Base-by-base conservation (phyloP, 2,888 invertebrate species). In the Cosmorhoe ocellata region DNA sequence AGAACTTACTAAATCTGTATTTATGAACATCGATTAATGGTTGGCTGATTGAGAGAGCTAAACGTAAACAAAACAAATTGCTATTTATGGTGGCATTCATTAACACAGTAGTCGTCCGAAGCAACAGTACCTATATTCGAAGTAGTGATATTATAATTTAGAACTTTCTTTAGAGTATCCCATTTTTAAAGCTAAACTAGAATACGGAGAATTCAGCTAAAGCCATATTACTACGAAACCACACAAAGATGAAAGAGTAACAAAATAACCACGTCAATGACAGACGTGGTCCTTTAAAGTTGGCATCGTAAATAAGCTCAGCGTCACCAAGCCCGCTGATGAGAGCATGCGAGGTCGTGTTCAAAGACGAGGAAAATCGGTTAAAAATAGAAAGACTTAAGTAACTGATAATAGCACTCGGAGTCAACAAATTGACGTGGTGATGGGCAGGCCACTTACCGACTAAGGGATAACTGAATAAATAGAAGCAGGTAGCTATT, bases 391-490 rank as follows among this genome's bases (percentile, higher is more conserved):
- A 31, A 32, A 22, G 5, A 24, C 24, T 24, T 24, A 24, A 41
- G 26, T 32, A 41, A 41, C 31, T 41, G 24, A 12, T 24, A 37
- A 27, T 30, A 40, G 12, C 31, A 11, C 31, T 41, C 11, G 30
- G 22, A 24, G 31, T 31, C 31, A 32, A 22, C 31, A 41, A 41
- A 41, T 41, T 41, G 41, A 41, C 41, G 24, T 32, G 1, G 41
- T 24, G 31, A 41, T 41, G 12, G 41, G 31, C 41, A 41, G 31
- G n/a, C 31, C 41, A 41, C 41, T 41, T 41, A 32, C 4, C 9
- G 12, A 39, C 27, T 38, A 10, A n/a, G n/a, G 24, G 18, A 31
- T 31, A n/a, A n/a, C n/a, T n/a, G n/a, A n/a, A n/a, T n/a, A n/a
- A n/a, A n/a, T n/a, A n/a, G n/a, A n/a, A n/a, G n/a, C n/a, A n/a